Base-by-base conservation (phyloP, 2,113 vertebrate genomes). In the Nesogale talazaci region DNA sequence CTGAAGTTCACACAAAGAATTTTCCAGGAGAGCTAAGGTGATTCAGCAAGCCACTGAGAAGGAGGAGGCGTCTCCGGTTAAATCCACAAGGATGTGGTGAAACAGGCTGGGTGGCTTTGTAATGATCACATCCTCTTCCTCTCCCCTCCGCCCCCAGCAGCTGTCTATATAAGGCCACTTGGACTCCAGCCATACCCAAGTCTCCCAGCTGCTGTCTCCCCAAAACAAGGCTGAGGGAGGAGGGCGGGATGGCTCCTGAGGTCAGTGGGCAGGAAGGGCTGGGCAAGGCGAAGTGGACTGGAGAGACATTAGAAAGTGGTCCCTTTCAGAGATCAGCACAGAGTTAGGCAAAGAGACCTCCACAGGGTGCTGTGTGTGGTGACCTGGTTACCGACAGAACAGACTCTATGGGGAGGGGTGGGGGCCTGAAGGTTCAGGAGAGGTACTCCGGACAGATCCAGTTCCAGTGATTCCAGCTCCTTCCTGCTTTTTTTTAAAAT, bases 121-220 rank as follows among this genome's bases (percentile, higher is more conserved):
- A 72, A 23, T 75, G 80, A 34, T 90, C 83, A 20, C 92, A 90
- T 93, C 88, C 86, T 81, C 79, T 72, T 79, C n/a, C 27, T 3
- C 6, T n/a, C 20, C 29, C 63, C 42, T 19, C 9, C 0, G 0
- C 29, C 42, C 42, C 61, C 15, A 7, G 38, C 1, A 27, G 65
- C 36, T 20, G 42, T 46, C 42, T 46, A 7, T 15, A 6, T 2
- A 56, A 6, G 20, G 78, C 9, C 78, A 36, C 74, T 80, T 78
- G 29, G 9, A 2, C 86, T 82, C 17, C 63, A 7, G 3, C 69
- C 19, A 80, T 14, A 65, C 75, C 34, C 1, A 4, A 23, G 81
- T 46, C 65, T 82, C 27, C 27, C 31, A 0, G 56, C 40, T 52
- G 14, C 56, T 8, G 3, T 1, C 57, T 38, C 69, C 23, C 46